Evolutionary conservation across 2,113 vertebrate genomes (phyloP).

Genomic region (Parotia lawesii): DNA sequence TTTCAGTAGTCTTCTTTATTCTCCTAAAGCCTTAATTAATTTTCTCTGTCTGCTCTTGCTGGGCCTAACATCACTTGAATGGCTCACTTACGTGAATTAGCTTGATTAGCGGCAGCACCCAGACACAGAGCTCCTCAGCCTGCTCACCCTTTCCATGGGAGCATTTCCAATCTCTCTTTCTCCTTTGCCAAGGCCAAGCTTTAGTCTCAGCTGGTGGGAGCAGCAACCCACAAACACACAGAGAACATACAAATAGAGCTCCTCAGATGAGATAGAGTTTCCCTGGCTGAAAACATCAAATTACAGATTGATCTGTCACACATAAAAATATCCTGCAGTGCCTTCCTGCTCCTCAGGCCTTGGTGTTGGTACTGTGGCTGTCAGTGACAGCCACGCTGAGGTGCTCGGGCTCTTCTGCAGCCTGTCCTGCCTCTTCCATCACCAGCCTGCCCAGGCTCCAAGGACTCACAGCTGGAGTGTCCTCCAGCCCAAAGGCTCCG

Average conservation of each 20-base stretch:
- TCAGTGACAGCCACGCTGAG: not conserved
- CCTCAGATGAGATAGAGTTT: not conserved
- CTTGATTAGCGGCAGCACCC: not conserved
- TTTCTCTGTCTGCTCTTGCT: not conserved
- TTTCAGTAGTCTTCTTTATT: not conserved
- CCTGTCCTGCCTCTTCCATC: not conserved
- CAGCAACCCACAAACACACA: not conserved
- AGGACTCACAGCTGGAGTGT: not conserved
- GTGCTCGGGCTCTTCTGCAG: not conserved
- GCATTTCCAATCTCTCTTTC: not conserved
- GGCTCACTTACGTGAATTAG: not conserved
- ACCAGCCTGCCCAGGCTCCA: not conserved
- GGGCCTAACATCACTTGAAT: not conserved
- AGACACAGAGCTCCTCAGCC: not conserved
- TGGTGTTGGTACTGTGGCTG: fast-evolving
- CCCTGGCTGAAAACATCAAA: not conserved
- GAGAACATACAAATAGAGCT: fast-evolving
- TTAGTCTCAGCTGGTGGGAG: not conserved
- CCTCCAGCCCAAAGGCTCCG: not conserved
- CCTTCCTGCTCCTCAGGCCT: not conserved
- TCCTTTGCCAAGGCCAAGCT: not conserved
- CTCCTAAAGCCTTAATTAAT: not conserved
- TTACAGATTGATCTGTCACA: fast-evolving
- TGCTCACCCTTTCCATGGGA: not conserved
- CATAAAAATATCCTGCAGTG: not conserved